phyloP scores from a whole-genome alignment of 2,113 vertebrate species.

The Muntiacus reevesi region DNA sequence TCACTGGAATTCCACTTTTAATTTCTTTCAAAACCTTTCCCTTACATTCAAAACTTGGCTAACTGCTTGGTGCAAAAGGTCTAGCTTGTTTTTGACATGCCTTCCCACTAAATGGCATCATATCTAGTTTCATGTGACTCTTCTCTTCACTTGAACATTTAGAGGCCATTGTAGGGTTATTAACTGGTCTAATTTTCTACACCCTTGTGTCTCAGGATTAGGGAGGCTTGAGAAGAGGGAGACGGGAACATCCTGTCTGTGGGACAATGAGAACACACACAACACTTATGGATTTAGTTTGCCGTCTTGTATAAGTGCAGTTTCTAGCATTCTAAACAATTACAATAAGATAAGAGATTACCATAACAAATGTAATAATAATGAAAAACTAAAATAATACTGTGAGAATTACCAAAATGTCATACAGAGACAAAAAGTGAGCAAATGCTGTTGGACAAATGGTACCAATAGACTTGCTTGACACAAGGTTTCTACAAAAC shows the following conservation, averaged over 20 bases:
- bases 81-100: neutral
- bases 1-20: neutral
- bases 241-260: neutral
- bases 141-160: neutral
- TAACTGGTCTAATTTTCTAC: neutral
- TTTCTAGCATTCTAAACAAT: neutral
- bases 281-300: neutral
- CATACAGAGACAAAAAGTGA: neutral
- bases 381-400: neutral
- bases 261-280: neutral
- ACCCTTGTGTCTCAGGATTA: neutral
- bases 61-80: neutral
- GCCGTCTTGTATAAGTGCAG: fast-evolving
- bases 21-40: neutral
- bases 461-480: neutral
- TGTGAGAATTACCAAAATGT: neutral
- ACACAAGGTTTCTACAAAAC: neutral
- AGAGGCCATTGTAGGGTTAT: neutral
- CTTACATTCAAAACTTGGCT: neutral
- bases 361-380: neutral
- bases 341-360: neutral
- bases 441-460: neutral
- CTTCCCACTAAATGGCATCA: neutral
- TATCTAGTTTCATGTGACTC: neutral
- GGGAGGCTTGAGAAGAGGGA: neutral